Percentiles rank a stretch among this genome's conserved stretches.
Conservation (phyloP, 1,140 invertebrate genomes). For the Ostrea denselamellosa region DNA sequence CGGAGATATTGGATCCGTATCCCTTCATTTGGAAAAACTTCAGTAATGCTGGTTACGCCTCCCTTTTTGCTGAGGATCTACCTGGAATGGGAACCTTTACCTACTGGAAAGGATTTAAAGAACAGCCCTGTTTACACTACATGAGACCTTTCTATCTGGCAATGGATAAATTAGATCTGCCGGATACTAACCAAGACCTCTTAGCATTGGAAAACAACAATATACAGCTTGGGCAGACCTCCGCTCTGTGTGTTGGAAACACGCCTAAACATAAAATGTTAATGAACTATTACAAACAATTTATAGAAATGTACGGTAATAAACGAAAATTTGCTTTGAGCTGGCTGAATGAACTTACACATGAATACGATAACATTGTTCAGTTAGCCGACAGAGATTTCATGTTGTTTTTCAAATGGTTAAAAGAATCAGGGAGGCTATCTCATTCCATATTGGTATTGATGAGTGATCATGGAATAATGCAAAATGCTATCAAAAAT, state of each 20-base stretch:
- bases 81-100: slow-evolving; percentile 80
- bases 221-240: slow-evolving; percentile 44
- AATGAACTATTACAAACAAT: slow-evolving; percentile 62
- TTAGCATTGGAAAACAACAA: slow-evolving; percentile 58
- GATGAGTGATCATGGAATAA: slow-evolving; percentile 94
- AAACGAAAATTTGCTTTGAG: slow-evolving; percentile 59
- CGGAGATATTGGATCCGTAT: slow-evolving; percentile 76
- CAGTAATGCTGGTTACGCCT: slow-evolving; percentile 77
- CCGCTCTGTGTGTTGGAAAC: slow-evolving; percentile 59
- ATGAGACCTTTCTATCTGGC: slow-evolving; percentile 77
- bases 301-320: slow-evolving; percentile 55
- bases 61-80: slow-evolving; percentile 80
- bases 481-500: slow-evolving; percentile 89
- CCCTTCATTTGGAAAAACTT: slow-evolving; percentile 81
- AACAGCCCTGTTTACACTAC: slow-evolving; percentile 80
- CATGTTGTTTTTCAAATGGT: slow-evolving; percentile 71
- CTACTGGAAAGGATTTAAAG: slow-evolving; percentile 78
- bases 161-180: slow-evolving; percentile 63
- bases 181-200: slow-evolving; percentile 40
- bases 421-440: slow-evolving; percentile 74
- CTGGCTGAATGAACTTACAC: slow-evolving; percentile 56
- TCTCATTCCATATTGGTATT: slow-evolving; percentile 86
- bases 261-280: slow-evolving; percentile 55
- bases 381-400: slow-evolving; percentile 59
- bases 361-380: slow-evolving; percentile 60